Conservation (phyloP, 2,113 vertebrate genomes). For the Salvelinus namaycush region DNA sequence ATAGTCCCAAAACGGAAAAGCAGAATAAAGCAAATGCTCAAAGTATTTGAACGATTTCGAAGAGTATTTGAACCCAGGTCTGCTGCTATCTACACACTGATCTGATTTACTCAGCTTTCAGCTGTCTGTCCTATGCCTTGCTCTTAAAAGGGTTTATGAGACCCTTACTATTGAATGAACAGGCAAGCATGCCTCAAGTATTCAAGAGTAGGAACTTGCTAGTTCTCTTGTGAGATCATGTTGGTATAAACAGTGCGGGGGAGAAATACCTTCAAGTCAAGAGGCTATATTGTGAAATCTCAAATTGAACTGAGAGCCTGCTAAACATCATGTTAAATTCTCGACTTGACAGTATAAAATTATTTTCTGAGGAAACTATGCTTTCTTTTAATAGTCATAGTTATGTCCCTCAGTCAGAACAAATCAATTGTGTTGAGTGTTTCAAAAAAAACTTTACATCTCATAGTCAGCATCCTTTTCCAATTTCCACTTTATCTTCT, state of each 20-base stretch:
- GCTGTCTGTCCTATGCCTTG: too few species aligned
- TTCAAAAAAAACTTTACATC: neutral
- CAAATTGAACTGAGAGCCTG: conserved; percentile 1
- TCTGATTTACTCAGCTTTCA: too few species aligned
- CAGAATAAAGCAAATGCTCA: too few species aligned
- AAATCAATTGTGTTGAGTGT: conserved; percentile 24
- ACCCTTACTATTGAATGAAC: too few species aligned
- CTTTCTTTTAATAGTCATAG: conserved; percentile 25
- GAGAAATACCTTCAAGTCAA: neutral
- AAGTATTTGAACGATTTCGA: too few species aligned
- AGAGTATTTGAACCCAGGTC: too few species aligned
- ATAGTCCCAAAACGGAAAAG: too few species aligned
- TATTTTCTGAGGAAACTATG: conserved; percentile 24
- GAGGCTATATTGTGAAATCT: conserved; percentile 6
- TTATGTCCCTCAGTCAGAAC: conserved; percentile 19
- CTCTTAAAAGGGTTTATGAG: too few species aligned
- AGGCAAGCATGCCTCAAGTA: neutral
- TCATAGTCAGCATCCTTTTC: neutral
- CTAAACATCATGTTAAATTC: conserved; percentile 17
- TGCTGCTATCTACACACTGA: too few species aligned
- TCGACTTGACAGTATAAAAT: conserved; percentile 21
- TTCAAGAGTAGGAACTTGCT: neutral
- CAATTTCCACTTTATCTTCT: neutral
- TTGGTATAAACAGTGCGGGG: too few species aligned
- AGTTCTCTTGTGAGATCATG: too few species aligned